Conservation (phyloP, 2,797 vertebrate species). For the Forpus xanthops region DNA sequence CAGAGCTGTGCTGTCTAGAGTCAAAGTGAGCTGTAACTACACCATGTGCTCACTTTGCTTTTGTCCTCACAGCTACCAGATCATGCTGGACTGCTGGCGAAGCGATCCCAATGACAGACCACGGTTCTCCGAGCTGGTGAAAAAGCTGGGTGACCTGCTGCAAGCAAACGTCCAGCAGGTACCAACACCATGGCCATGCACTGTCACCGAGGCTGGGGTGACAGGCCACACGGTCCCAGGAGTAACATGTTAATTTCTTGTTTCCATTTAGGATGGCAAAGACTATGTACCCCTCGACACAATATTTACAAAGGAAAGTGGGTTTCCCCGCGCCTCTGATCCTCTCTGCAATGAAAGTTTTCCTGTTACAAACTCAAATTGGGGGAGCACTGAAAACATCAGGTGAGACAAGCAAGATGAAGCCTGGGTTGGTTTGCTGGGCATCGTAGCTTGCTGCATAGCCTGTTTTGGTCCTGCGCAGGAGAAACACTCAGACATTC, state of each 20-base stretch:
- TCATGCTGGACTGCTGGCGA: constrained; percentile 93
- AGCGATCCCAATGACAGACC: constrained; percentile 84
- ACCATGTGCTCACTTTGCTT: neutral
- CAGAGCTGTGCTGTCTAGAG: accelerated
- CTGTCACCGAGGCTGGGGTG: accelerated
- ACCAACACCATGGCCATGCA: accelerated
- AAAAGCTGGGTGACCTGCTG: constrained; percentile 89
- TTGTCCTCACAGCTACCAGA: constrained; percentile 84
- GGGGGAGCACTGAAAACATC: constrained; percentile 73
- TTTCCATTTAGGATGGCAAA: constrained; percentile 85
- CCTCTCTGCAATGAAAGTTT: constrained; percentile 46
- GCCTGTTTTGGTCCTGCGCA: neutral
- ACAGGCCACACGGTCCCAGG: accelerated
- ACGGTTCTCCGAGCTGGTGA: constrained; percentile 86
- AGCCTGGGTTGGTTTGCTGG: neutral
- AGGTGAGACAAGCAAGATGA: constrained; percentile 64
- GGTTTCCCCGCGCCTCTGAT: constrained; percentile 35
- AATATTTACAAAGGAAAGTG: constrained; percentile 65
- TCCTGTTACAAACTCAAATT: constrained; percentile 64
- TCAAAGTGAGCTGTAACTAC: neutral
- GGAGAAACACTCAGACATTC: neutral
- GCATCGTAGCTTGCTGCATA: neutral
- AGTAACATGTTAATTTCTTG: neutral
- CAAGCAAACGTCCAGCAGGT: constrained; percentile 90
- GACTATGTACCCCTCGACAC: constrained; percentile 89